Evolutionary conservation across 2,888 invertebrate genomes (phyloP), one percentile per base, ranked within the genome.

Genomic region (Sarcophaga caerulescens): DNA sequence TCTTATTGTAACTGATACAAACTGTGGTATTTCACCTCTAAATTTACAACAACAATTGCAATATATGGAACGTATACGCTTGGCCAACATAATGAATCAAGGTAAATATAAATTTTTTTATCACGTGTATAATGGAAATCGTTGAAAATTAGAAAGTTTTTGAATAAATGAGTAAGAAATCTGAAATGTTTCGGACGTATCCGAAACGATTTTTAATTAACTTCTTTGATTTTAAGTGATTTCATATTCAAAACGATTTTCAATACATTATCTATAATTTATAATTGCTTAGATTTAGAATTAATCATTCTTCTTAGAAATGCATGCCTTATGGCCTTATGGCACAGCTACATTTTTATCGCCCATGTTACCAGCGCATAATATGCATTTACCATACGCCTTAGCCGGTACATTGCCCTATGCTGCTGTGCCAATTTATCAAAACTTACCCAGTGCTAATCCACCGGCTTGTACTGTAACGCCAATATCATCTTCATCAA

Each of bases 261-360:
- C 8, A n/a, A 69, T 69, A 69, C 17, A 35, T 17, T 44, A 5
- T 10, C 35, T 35, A 35, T 10, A 35, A 35, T 35, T 35, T 35
- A 35, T 1, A 35, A 35, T 35, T 10, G 35, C 8, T 35, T 35
- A 35, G 35, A 35, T 35, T 35, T 35, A 35, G 35, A 35, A 35
- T 35, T 35, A 8, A 35, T 10, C 8, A 35, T 35, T n/a, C 10
- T 65, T 73, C 66, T 4, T 57, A 90, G 91, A 90, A 84, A 89
- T 90, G 87, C 90, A 90, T 82, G 88, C 90, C 17, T 88, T 90
- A 45, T 91, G 90, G 90, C 90, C 90, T 21, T 90, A 90, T 86
- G 90, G 90, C 47, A 89, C 90, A 11, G 89, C 90, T 69, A 89
- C 90, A n/a, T 90, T 90, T 69, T 70, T 91, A 19, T 89, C 90